Base-by-base conservation (phyloP, 2,113 vertebrate genomes). In the Atherinomorus stipes region DNA sequence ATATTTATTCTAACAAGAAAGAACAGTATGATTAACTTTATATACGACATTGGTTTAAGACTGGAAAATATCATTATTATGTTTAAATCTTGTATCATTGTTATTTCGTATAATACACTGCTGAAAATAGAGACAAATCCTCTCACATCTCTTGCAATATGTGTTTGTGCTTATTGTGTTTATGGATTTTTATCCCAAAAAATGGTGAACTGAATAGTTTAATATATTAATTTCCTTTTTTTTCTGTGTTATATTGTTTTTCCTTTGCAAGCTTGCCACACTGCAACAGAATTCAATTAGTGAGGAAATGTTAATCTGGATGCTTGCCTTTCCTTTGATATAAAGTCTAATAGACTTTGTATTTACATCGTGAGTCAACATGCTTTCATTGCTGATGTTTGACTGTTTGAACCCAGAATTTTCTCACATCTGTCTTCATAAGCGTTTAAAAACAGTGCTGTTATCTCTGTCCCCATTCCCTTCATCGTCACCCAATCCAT, bases 371-470 rank as follows among this genome's bases (percentile, higher is more conserved):
- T 34, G 28, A 74, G 51, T 71, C 53, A 68, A 74, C 74, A 80
- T 59, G 53, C 26, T 74, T 73, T 76, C 50, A 71, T 67, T 74
- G 37, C 50, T 62, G 54, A 74, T 74, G 64, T 75, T 79, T 70
- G 28, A 52, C 73, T 51, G 21, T 63, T 71, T 82, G 56, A 81
- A 69, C 42, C 18, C 42, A 19, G 25, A 38, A 54, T 64, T 71
- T 71, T 67, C 52, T 73, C 56, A 75, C 53, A 83, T 84, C 66
- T 83, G 66, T 78, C 64, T 71, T 64, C 71, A 78, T 69, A 76
- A 78, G 53, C 58, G 60, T 61, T 66, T 40, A 64, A 47, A 37
- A 66, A 66, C 69, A 60, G 49, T 22, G 40, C 71, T 78, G 45
- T 68, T 71, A 83, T 85, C 74, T 77, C 54, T 45, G 64, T 74